A percentile compares a stretch with the other conserved stretches of the same genome.
Conservation (phyloP, 2,113 vertebrate genomes). For the Suncus etruscus region DNA sequence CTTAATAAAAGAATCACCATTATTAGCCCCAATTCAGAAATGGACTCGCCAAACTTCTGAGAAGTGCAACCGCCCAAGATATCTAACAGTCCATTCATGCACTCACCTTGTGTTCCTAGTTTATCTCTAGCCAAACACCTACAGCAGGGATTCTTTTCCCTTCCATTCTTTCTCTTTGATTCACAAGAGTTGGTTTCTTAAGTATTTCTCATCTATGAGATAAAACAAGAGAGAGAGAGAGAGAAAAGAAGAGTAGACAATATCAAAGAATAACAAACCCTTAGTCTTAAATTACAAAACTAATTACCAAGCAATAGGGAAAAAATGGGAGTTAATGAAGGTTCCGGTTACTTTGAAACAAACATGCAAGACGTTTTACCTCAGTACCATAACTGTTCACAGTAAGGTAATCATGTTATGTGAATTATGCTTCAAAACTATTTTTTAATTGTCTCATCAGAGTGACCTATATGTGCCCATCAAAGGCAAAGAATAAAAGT, state of each 20-base stretch:
- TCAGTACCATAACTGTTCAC: too few relatives aligned
- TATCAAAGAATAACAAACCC: too few relatives aligned
- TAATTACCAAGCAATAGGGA: too few relatives aligned
- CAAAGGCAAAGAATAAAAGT: background rate
- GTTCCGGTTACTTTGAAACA: too few relatives aligned
- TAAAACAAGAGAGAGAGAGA: too few relatives aligned
- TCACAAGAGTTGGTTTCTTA: background rate
- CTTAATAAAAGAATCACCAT: background rate
- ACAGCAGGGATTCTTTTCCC: background rate
- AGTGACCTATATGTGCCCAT: background rate
- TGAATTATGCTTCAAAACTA: too few relatives aligned
- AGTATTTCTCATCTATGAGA: too few relatives aligned
- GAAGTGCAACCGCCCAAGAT: background rate
- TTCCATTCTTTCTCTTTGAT: background rate
- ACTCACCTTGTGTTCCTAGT: background rate
- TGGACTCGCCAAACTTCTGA: constrained; percentile 3
- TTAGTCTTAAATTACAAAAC: too few relatives aligned
- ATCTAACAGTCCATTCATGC: background rate
- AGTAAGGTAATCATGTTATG: too few relatives aligned
- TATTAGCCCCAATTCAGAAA: constrained; percentile 13
- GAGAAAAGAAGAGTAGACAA: too few relatives aligned
- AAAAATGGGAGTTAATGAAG: too few relatives aligned
- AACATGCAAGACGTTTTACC: too few relatives aligned
- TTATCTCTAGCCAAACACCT: background rate
- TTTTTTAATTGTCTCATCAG: background rate